Conservation (phyloP, 35 echinoderm and acorn worm species). For the Chiridota heheva region DNA sequence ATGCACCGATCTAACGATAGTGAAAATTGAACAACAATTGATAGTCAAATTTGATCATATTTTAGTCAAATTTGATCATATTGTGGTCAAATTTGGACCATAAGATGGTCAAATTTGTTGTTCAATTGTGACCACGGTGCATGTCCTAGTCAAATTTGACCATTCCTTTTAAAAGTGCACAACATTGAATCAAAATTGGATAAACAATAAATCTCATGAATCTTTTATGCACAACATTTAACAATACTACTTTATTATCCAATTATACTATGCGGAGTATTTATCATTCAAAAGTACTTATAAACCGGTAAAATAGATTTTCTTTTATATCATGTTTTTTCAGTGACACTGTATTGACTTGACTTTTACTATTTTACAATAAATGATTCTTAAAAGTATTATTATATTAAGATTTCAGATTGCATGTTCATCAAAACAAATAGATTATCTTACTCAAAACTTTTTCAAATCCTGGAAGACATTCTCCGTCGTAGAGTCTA, state of each 20-base stretch:
- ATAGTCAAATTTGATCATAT: background rate
- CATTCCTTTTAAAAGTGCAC: too few species aligned
- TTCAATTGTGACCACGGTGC: too few species aligned
- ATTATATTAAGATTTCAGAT: background rate
- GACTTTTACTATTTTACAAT: too few species aligned
- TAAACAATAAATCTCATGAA: too few species aligned
- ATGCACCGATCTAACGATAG: background rate
- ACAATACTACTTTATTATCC: too few species aligned
- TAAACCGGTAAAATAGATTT: background rate
- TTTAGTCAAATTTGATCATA: too few species aligned
- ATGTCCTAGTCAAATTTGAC: too few species aligned
- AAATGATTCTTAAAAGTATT: background rate
- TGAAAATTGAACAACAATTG: background rate
- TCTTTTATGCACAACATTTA: too few species aligned
- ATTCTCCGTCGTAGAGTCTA: slow-evolving; percentile 54
- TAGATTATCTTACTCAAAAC: background rate
- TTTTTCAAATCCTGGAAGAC: slow-evolving; percentile 49
- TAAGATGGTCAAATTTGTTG: too few species aligned
- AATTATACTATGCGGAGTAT: background rate
- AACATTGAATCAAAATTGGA: too few species aligned
- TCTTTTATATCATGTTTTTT: background rate
- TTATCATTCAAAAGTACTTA: background rate
- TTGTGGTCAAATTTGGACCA: too few species aligned
- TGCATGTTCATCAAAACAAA: background rate
- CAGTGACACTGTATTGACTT: too few species aligned